phyloP scores from a whole-genome alignment of 2,113 vertebrate species.

The Zingel zingel region DNA sequence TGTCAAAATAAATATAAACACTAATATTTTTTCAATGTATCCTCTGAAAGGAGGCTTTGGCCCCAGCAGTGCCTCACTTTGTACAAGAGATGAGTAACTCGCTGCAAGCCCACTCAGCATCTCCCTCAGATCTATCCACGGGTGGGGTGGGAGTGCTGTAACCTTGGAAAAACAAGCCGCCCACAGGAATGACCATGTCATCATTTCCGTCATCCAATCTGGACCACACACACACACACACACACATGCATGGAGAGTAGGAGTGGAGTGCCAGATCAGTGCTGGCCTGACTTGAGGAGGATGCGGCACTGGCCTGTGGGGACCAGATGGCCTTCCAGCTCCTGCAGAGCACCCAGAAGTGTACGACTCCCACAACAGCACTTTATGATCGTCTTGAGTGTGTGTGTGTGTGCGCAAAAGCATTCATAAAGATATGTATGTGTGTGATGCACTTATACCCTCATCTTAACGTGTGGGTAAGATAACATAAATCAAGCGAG shows the following conservation, averaged over 20 bases:
- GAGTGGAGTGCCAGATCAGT: conserved; percentile 69
- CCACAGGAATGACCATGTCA: conserved; percentile 75
- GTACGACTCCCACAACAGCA: conserved; percentile 48
- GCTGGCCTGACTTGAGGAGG: conserved; percentile 69
- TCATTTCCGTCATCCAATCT: conserved; percentile 76
- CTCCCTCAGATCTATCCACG: conserved; percentile 60
- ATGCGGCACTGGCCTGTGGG: conserved; percentile 57
- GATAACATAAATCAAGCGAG: neutral
- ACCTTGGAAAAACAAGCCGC: conserved; percentile 80
- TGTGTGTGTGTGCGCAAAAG: neutral
- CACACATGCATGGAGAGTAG: conserved; percentile 55
- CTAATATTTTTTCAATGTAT: neutral
- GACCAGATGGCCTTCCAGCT: conserved; percentile 78
- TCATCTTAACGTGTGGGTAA: neutral
- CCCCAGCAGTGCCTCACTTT: conserved; percentile 7
- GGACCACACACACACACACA: conserved; percentile 56
- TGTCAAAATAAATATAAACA: neutral
- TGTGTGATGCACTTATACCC: neutral
- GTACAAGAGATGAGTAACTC: conserved; percentile 48
- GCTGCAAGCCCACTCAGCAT: conserved; percentile 58
- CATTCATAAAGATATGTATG: neutral
- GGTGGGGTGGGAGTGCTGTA: conserved; percentile 64
- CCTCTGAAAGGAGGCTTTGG: conserved; percentile 1
- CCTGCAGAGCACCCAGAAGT: conserved; percentile 60
- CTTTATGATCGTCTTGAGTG: neutral